These are phyloP conservation scores for Nymphalis c-album DNA, from an alignment of 2,888 invertebrate species.

Conservation along the genomic window DNA sequence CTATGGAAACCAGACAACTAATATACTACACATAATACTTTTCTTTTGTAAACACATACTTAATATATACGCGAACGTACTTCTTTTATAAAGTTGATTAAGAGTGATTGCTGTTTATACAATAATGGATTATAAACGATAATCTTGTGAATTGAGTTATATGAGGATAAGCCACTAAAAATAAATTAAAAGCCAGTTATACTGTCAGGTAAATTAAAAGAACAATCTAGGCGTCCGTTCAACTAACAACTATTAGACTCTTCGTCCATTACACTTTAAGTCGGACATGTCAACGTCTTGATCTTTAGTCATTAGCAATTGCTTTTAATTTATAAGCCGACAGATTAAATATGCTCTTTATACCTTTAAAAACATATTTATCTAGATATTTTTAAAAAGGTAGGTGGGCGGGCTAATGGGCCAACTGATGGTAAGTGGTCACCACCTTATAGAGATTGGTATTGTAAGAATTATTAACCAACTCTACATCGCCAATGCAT, in stretches of 20 bases:
- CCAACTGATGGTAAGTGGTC: too few relatives aligned
- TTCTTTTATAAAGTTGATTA: too few relatives aligned
- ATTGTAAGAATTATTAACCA: too few relatives aligned
- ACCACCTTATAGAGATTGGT: too few relatives aligned
- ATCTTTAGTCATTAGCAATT: conserved; percentile 1
- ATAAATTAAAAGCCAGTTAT: conserved; percentile 26
- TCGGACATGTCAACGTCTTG: conserved; percentile 22
- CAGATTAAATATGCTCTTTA: neutral
- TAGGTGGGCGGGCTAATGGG: too few relatives aligned
- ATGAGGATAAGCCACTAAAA: neutral
- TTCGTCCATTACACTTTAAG: conserved; percentile 21
- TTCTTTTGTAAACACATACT: too few relatives aligned
- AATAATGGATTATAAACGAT: neutral
- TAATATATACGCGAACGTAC: too few relatives aligned
- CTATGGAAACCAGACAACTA: too few relatives aligned
- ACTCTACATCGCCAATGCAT: too few relatives aligned
- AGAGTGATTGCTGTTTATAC: too few relatives aligned
- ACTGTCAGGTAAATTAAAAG: conserved; percentile 31
- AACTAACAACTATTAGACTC: conserved; percentile 12
- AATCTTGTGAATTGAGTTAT: neutral
- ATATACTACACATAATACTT: too few relatives aligned
- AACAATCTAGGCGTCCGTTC: conserved; percentile 18
- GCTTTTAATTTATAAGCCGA: neutral
- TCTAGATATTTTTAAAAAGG: too few relatives aligned
- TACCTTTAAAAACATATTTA: neutral